A percentile compares a stretch with the other conserved stretches of the same genome.
Conservation (phyloP, 2,113 vertebrate genomes). For the Ptyas mucosa region DNA sequence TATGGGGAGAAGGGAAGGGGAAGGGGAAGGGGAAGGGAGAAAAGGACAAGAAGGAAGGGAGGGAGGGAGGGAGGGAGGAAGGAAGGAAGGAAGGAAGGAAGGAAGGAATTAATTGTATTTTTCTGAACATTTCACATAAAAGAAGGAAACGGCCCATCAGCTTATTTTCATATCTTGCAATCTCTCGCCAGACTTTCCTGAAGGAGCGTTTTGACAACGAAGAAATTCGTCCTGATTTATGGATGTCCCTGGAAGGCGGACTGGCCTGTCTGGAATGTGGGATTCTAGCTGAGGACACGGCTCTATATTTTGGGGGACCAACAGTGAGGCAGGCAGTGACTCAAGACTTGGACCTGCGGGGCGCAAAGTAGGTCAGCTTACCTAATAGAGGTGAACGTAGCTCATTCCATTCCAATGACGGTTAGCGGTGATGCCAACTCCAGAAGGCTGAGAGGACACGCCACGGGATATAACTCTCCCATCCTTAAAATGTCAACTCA, state of each 20-base stretch:
- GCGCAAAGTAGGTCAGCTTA: constrained; percentile 85
- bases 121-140: background rate
- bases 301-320: constrained; percentile 89
- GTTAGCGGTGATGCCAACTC: background rate
- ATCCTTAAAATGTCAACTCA: background rate
- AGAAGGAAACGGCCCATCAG: background rate
- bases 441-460: background rate
- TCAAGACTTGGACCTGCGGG: constrained; percentile 89
- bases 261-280: constrained; percentile 90
- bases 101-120: background rate
- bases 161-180: constrained; percentile 11
- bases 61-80: too few relatives aligned
- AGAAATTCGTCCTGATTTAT: constrained; percentile 84
- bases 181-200: constrained; percentile 79
- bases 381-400: background rate
- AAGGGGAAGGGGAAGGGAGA: too few relatives aligned
- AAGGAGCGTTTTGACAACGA: constrained; percentile 98
- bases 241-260: constrained; percentile 93
- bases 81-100: too few relatives aligned
- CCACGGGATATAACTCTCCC: background rate
- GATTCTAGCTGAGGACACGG: constrained; percentile 89
- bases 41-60: too few relatives aligned
- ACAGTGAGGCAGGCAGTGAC: constrained; percentile 91
- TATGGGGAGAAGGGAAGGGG: background rate
- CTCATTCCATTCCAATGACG: background rate